phyloP scores from a whole-genome alignment of 2,888 invertebrate species.

The Stenotaenia linearis region DNA sequence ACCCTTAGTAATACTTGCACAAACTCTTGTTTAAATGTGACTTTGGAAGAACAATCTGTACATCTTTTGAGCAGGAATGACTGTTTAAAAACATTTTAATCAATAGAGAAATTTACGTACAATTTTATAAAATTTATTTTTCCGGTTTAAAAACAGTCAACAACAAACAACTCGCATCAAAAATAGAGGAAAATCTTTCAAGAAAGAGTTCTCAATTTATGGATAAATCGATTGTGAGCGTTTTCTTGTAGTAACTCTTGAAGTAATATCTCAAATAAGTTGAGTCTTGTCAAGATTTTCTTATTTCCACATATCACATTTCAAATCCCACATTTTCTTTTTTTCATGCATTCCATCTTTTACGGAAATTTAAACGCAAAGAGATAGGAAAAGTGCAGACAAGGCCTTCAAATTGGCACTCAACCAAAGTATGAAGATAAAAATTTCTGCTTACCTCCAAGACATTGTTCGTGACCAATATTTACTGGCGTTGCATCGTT shows the following conservation, averaged over 20 bases:
- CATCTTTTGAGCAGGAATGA: no score
- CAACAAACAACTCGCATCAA: no score
- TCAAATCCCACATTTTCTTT: neutral
- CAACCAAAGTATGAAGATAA: neutral
- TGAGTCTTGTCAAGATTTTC: neutral
- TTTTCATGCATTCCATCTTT: neutral
- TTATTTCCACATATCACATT: neutral
- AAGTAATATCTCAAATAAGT: neutral
- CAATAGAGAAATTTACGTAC: no score
- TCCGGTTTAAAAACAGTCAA: no score
- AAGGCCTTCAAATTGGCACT: neutral
- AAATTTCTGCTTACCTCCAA: constrained; percentile 2
- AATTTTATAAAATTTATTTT: no score
- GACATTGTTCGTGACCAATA: neutral
- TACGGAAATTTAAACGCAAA: neutral
- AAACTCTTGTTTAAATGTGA: no score
- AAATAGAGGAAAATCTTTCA: neutral
- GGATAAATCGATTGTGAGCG: neutral
- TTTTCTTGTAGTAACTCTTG: neutral
- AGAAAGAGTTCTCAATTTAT: neutral
- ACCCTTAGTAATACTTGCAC: no score
- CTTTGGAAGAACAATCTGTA: no score
- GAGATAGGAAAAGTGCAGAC: neutral
- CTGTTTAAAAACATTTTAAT: no score
- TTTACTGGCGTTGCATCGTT: neutral